Base-by-base conservation (phyloP, 2,113 vertebrate species). In the Poeciliopsis retropinna region DNA sequence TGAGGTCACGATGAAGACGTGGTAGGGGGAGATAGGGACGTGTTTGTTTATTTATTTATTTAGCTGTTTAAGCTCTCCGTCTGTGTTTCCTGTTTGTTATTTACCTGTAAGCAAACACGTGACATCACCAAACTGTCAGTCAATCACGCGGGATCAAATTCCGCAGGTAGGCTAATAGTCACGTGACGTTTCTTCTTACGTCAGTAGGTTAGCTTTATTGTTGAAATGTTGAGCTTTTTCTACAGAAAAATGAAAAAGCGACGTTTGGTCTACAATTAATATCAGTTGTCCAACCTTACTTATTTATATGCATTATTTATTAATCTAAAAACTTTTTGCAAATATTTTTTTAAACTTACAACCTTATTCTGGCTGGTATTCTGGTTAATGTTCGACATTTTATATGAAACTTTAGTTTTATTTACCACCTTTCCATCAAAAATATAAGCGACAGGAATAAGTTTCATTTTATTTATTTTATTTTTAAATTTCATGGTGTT, bases 1-100 rank as follows among this genome's bases (percentile, higher is more conserved):
- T 87, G 78, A 87, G 64, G 60, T 86, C 75, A 75, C 63, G 60
- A 70, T 31, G n/a, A 15, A 22, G 51, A 27, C 0, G n/a, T 70
- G 41, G 60, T 41, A 57, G n/a, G 71, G 25, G 19, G 60, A 3
- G 60, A 15, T 1, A 2, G 63, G 63, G 7, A 25, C 7, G 47
- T 22, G 22, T 47, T 47, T 34, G 1, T 34, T 34, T 34, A 8
- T 44, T 15, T 17, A 15, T 15, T 17, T 44, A 47, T 13, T 41
- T 41, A 1, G 14, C 13, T 15, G 14, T 14, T 60, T 65, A 41
- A 37, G 41, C 57, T 34, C 11, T 37, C 9, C 22, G 19, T n/a
- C 31, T 4, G 63, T 5, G 17, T 0, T 37, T 22, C 22, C 67
- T 31, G 19, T n/a, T 25, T 64, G 25, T 7, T 25, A 6, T 65